Percentiles rank a stretch among this genome's conserved stretches.
Evolutionary conservation across 2,888 invertebrate genomes (phyloP).

Genomic region (Ectemnius lituratus): DNA sequence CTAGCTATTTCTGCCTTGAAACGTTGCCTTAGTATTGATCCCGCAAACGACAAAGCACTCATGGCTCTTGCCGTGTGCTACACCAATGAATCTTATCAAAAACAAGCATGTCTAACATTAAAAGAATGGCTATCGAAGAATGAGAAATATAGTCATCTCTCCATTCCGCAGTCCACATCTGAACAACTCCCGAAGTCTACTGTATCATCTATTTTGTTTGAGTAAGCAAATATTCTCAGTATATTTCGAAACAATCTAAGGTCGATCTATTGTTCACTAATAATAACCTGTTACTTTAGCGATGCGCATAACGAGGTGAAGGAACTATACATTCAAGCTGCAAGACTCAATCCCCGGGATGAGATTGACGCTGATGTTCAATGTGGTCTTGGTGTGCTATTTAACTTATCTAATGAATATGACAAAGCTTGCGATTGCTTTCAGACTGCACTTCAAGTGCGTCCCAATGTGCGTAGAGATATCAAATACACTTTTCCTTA

Average conservation of each 20-base stretch:
- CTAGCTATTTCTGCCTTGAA: slow-evolving; percentile 94
- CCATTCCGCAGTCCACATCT: slow-evolving; percentile 79
- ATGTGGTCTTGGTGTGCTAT: slow-evolving; percentile 95
- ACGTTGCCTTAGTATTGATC: slow-evolving; percentile 89
- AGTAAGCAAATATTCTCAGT: slow-evolving; percentile 67
- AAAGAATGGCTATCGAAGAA: slow-evolving; percentile 88
- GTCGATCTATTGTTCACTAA: not conserved
- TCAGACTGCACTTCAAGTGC: slow-evolving; percentile 90
- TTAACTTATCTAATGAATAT: slow-evolving; percentile 95
- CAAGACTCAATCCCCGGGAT: slow-evolving; percentile 84
- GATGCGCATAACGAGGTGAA: slow-evolving; percentile 84
- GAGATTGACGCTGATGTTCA: slow-evolving; percentile 94
- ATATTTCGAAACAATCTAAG: too few relatives aligned
- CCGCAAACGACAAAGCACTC: slow-evolving; percentile 89
- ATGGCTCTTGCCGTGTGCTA: slow-evolving; percentile 96
- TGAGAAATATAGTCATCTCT: slow-evolving; percentile 88
- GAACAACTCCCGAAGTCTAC: slow-evolving; percentile 64
- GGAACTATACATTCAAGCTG: slow-evolving; percentile 88
- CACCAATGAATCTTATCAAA: slow-evolving; percentile 96
- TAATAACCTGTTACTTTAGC: slow-evolving; percentile 69
- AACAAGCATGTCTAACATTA: slow-evolving; percentile 91
- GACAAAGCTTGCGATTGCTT: slow-evolving; percentile 99
- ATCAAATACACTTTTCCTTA: not conserved
- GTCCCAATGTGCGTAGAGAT: slow-evolving; percentile 82
- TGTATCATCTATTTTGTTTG: slow-evolving; percentile 75